Base-by-base conservation (phyloP, 2,113 vertebrate genomes). In the Malurus melanocephalus region DNA sequence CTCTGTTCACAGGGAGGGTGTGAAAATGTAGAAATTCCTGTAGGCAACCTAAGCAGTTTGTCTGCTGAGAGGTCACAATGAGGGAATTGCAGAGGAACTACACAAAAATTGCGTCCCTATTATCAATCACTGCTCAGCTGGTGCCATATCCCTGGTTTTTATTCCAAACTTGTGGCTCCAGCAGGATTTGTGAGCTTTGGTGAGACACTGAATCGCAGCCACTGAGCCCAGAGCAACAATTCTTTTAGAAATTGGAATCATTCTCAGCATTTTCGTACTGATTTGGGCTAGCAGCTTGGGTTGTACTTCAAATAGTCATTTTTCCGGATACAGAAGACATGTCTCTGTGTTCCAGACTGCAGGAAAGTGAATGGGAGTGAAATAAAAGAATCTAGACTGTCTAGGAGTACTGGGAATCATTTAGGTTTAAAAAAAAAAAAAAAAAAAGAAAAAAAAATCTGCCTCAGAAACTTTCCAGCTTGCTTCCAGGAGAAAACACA, bases 111-210 rank as follows among this genome's bases (percentile, higher is more conserved):
- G 2, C 9, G 30, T 13, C 32, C 61, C 2, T 18, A 0, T 33
- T 32, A 13, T 5, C 2, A 4, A 1, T 9, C 2, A 0, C 49
- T 85, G 33, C 33, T 46, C 33, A 42, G 2, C 1, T 85, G 33
- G 11, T 33, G 22, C 11, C 26, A 24, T 4, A 4, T 30, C 7
- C 11, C 27, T 46, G 4, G 6, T 72, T 65, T 82, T 73, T 45
- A 17, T 57, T 22, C 51, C 51, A 40, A 45, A 32, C 16, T 79
- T 2, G 0, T 38, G 32, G 3, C 53, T 67, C 20, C 28, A 40
- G 35, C 46, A 52, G 32, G 6, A 2, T 64, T 64, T 85, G 5
- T 64, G 65, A 77, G 65, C 9, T 64, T 69, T 46, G 0, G 0
- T 65, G 52, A 18, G 24, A 77, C 4, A 17, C 4, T 45, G 15